Percentiles rank a stretch among this genome's conserved stretches.
phyloP scores from a whole-genome alignment of 2,888 invertebrate genomes.

The Zeuzera pyrina region DNA sequence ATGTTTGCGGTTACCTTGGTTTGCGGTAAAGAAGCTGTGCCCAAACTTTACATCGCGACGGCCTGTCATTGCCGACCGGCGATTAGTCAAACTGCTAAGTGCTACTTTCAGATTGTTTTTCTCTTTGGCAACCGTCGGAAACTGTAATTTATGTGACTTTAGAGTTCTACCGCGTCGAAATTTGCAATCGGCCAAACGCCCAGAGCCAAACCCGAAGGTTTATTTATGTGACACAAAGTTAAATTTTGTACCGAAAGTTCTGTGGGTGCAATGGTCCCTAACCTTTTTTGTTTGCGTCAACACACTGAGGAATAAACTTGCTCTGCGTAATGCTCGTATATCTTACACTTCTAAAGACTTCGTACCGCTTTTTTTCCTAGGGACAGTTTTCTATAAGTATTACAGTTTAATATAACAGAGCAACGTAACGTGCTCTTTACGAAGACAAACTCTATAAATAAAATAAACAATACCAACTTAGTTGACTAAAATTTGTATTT shows the following conservation, averaged over 20 bases:
- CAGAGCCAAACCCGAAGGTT: slow-evolving; percentile 65
- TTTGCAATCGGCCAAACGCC: slow-evolving; percentile 66
- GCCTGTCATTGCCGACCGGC: slow-evolving; percentile 60
- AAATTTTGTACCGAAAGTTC: slow-evolving; percentile 61
- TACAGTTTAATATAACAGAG: no score
- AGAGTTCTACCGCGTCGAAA: slow-evolving; percentile 60
- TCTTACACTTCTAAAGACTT: no score
- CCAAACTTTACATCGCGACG: slow-evolving; percentile 34
- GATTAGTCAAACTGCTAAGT: slow-evolving; percentile 69
- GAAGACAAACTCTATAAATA: slow-evolving; percentile 19
- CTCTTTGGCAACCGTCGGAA: slow-evolving; percentile 53
- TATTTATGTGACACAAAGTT: slow-evolving; percentile 65
- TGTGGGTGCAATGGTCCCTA: slow-evolving; percentile 48
- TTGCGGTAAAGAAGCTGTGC: slow-evolving; percentile 31
- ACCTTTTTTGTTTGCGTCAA: slow-evolving; percentile 56
- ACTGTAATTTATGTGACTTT: slow-evolving; percentile 71
- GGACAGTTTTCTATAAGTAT: no score
- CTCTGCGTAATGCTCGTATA: no score
- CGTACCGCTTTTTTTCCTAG: no score
- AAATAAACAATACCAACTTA: slow-evolving; percentile 20
- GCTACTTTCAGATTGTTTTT: slow-evolving; percentile 69
- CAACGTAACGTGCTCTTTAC: no score
- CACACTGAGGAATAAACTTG: no score
- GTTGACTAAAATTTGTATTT: slow-evolving; percentile 26
- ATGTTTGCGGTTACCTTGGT: slow-evolving; percentile 25